A percentile compares a stretch with the other conserved stretches of the same genome.
Evolutionary conservation across 2,888 invertebrate genomes (phyloP).

Genomic region (Glyphotaelius pellucidus): DNA sequence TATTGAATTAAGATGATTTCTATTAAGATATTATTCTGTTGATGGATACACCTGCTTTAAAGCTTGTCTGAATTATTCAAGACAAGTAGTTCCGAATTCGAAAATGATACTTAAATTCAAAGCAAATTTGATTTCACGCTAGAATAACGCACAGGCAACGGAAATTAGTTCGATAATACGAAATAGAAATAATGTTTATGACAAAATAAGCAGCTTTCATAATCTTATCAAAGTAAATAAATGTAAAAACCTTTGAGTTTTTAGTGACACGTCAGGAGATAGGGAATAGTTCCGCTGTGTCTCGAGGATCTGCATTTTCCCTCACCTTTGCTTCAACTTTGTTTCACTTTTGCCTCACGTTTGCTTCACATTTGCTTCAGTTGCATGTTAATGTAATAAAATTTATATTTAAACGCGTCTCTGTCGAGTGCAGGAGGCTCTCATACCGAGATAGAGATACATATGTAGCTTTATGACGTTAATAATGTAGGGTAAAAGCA

Average conservation of each 20-base stretch:
- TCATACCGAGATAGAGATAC: background rate
- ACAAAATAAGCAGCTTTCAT: background rate
- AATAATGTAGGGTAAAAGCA: background rate
- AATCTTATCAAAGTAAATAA: background rate
- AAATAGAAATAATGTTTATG: background rate
- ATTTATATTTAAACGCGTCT: background rate
- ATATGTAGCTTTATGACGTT: background rate
- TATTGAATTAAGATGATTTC: too few relatives aligned
- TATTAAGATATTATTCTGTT: too few relatives aligned
- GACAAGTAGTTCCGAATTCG: too few relatives aligned
- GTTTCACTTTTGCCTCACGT: background rate
- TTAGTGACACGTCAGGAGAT: background rate
- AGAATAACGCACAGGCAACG: too few relatives aligned
- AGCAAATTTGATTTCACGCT: too few relatives aligned
- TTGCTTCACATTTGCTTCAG: background rate
- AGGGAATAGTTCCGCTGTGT: background rate
- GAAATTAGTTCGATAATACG: too few relatives aligned
- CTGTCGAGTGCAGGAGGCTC: background rate
- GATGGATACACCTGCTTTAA: too few relatives aligned
- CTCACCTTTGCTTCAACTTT: background rate
- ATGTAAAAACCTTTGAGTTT: background rate
- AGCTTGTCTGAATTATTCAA: too few relatives aligned
- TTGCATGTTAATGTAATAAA: background rate
- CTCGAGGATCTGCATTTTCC: background rate
- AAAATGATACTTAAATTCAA: too few relatives aligned